Base-by-base conservation (phyloP, 2,888 invertebrate genomes). In the Teinopalpus imperialis region DNA sequence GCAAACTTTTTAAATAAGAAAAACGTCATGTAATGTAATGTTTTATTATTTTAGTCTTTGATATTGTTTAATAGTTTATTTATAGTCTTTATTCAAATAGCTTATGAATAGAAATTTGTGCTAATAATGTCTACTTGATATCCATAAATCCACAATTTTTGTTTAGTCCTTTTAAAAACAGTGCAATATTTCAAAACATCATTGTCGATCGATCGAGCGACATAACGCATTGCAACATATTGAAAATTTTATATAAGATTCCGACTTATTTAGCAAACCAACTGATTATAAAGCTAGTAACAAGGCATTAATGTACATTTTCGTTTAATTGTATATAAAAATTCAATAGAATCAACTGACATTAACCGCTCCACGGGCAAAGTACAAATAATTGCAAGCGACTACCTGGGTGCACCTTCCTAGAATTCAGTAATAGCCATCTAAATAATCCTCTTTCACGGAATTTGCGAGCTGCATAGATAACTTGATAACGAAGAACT, bases 401-500 rank as follows among this genome's bases (percentile, higher is more conserved):
- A 66, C 79, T 86, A 85, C 85, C 86, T 87, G 82, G 13, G 3
- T 26, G 72, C 75, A 75, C 81, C 85, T 87, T 88, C 87, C 76
- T 67, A 75, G 87, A 86, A 88, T 63, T 61, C 75, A 69, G 79
- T 81, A 85, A 86, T 82, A 67, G 75, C 70, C 74, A 78, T 77
- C 70, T 67, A 63, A 40, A 71, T 83, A 85, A 86, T 85, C 85
- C 82, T 80, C 74, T 79, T 74, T 79, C 70, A 69, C 61, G 71
- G 75, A 81, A 81, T 74, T 77, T 71, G 72, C 75, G 81, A 81
- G 80, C 75, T 75, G 76, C 77, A 74, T 75, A 76, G 79, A 79
- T 79, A 76, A 74, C 65, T 69, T 64, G 66, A 71, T 67, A 66
- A 73, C 66, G 69, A 59, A 60, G 52, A 67, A 66, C 61, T 59